Evolutionary conservation across 2,888 invertebrate species (phyloP).

Genomic region (Chromoteleia sp.): DNA sequence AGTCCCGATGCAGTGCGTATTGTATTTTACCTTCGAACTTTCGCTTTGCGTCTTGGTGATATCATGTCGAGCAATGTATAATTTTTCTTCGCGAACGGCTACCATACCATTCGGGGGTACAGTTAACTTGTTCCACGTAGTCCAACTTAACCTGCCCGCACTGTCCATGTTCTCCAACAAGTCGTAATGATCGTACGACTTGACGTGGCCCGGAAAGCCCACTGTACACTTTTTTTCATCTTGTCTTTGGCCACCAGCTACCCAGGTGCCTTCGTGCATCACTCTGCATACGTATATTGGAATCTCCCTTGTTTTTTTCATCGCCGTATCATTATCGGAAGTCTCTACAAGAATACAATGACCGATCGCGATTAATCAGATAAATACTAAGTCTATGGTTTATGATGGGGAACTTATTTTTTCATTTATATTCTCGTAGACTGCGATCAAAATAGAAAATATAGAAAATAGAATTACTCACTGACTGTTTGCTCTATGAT

Average conservation of each 20-base stretch:
- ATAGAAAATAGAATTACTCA: constrained; percentile 9
- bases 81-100: constrained; percentile 84
- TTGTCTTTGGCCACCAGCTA: constrained; percentile 89
- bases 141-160: constrained; percentile 91
- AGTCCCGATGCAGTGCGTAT: constrained; percentile 89
- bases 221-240: constrained; percentile 88
- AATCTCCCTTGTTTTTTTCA: constrained; percentile 20
- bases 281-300: constrained; percentile 91
- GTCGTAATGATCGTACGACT: constrained; percentile 88
- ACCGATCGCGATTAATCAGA: neutral
- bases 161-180: constrained; percentile 92
- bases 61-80: constrained; percentile 85
- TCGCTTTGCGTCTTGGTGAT: constrained; percentile 64
- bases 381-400: neutral
- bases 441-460: neutral
- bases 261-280: constrained; percentile 89
- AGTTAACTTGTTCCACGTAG: constrained; percentile 90
- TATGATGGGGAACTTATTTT: neutral
- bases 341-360: constrained; percentile 12
- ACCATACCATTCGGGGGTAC: constrained; percentile 89
- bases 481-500: constrained; percentile 20
- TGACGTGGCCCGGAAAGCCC: constrained; percentile 87
- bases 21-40: constrained; percentile 76
- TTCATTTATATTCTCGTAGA: neutral
- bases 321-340: constrained; percentile 39